Percentiles rank a stretch among this genome's conserved stretches.
Conservation (phyloP, 1,140 invertebrate species). For the Drosophila funebris region DNA sequence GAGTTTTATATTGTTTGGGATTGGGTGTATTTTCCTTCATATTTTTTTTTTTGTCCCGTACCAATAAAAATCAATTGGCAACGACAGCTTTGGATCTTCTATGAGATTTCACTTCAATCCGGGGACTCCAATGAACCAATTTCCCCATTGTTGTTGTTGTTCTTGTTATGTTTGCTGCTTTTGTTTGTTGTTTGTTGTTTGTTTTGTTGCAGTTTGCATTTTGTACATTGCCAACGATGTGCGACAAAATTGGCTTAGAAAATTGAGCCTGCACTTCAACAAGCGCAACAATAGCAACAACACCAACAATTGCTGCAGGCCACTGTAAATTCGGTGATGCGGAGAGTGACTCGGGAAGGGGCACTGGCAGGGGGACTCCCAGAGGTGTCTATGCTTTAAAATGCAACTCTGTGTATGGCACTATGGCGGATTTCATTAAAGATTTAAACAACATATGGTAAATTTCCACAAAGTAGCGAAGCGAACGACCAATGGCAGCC, state of each 20-base stretch:
- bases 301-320: slow-evolving; percentile 16
- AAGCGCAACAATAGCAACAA: slow-evolving; percentile 17
- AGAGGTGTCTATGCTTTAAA: slow-evolving; percentile 55
- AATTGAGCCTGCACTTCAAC: slow-evolving; percentile 67
- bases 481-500: slow-evolving; percentile 2
- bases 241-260: slow-evolving; percentile 78
- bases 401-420: slow-evolving; percentile 75
- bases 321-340: neutral
- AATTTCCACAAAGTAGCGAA: slow-evolving; percentile 58
- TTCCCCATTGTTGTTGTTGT: slow-evolving; percentile 3
- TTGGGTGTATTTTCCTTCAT: too few relatives aligned
- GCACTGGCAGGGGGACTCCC: neutral
- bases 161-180: neutral
- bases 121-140: neutral
- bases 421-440: slow-evolving; percentile 78
- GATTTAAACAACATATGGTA: slow-evolving; percentile 79
- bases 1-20: slow-evolving; percentile 9
- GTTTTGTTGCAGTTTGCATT: slow-evolving; percentile 51
- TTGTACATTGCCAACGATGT: slow-evolving; percentile 47
- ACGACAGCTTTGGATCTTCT: slow-evolving; percentile 55
- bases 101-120: slow-evolving; percentile 52
- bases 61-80: slow-evolving; percentile 64
- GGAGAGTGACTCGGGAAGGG: neutral
- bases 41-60: neutral
- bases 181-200: slow-evolving; percentile 41